These are phyloP conservation scores for Escarpia spicata DNA, from an alignment of 2,888 invertebrate species.

Conservation along the genomic window DNA sequence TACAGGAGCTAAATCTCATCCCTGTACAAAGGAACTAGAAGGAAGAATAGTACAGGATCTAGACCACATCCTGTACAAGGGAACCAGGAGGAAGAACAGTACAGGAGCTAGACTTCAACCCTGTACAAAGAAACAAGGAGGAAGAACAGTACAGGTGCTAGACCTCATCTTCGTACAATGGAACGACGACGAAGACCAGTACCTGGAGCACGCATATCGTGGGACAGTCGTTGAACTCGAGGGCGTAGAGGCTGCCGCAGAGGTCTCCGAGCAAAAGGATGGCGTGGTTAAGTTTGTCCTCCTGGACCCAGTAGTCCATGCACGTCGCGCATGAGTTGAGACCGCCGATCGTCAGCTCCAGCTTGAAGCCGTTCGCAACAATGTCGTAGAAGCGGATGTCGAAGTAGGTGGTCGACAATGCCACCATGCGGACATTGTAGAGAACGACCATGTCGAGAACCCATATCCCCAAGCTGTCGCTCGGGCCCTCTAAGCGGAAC, in stretches of 20 bases:
- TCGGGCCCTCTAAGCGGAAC: background rate
- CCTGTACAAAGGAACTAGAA: too few species aligned
- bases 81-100: too few species aligned
- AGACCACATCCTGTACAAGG: too few species aligned
- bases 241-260: slow-evolving; percentile 70
- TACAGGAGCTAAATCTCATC: too few species aligned
- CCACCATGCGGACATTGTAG: slow-evolving; percentile 82
- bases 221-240: slow-evolving; percentile 28
- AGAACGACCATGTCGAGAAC: slow-evolving; percentile 79
- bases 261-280: slow-evolving; percentile 78
- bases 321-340: slow-evolving; percentile 72
- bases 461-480: slow-evolving; percentile 64
- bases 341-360: slow-evolving; percentile 68
- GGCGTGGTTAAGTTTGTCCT: background rate
- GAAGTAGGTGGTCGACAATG: slow-evolving; percentile 81
- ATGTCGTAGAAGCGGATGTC: slow-evolving; percentile 80
- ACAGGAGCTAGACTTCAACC: too few species aligned
- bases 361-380: slow-evolving; percentile 26
- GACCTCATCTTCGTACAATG: too few species aligned
- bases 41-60: too few species aligned
- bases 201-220: slow-evolving; percentile 33
- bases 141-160: too few species aligned
- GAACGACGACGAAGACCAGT: too few species aligned
- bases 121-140: too few species aligned
- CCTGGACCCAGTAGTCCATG: slow-evolving; percentile 68